phyloP scores from a whole-genome alignment of 2,113 vertebrate species.

The Spea bombifrons region DNA sequence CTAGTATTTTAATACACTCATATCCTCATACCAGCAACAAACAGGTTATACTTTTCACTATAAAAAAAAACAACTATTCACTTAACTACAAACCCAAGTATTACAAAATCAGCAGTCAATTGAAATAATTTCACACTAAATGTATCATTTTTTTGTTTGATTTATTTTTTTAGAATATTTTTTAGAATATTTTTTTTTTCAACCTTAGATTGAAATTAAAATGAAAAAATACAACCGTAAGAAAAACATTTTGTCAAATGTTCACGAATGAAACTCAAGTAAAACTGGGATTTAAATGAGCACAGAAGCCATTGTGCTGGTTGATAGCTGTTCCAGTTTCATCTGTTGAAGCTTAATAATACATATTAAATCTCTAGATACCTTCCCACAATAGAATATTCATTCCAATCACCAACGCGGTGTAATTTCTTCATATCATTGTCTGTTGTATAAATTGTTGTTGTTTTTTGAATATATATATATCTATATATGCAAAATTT shows the following conservation, averaged over 20 bases:
- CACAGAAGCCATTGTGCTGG: constrained; percentile 60
- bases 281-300: constrained; percentile 44
- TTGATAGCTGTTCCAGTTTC: constrained; percentile 56
- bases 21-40: no score
- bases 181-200: constrained; percentile 17
- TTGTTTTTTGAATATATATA: constrained; percentile 72
- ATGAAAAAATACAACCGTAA: neutral
- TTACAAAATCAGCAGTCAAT: neutral
- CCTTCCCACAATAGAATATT: constrained; percentile 58
- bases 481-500: constrained; percentile 45
- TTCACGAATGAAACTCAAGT: constrained; percentile 28
- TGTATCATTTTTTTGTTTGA: constrained; percentile 15
- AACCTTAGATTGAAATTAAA: neutral
- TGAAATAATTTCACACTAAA: constrained; percentile 20
- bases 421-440: constrained; percentile 80
- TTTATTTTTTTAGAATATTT: constrained; percentile 34
- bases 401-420: constrained; percentile 65
- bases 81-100: constrained; percentile 14
- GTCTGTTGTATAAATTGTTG: constrained; percentile 63
- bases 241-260: constrained; percentile 3
- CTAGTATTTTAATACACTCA: no score
- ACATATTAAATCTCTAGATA: constrained; percentile 60
- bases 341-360: constrained; percentile 57
- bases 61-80: neutral
- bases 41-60: no score